Evolutionary conservation across 2,113 vertebrate genomes (phyloP).

Genomic region (Collichthys lucidus): DNA sequence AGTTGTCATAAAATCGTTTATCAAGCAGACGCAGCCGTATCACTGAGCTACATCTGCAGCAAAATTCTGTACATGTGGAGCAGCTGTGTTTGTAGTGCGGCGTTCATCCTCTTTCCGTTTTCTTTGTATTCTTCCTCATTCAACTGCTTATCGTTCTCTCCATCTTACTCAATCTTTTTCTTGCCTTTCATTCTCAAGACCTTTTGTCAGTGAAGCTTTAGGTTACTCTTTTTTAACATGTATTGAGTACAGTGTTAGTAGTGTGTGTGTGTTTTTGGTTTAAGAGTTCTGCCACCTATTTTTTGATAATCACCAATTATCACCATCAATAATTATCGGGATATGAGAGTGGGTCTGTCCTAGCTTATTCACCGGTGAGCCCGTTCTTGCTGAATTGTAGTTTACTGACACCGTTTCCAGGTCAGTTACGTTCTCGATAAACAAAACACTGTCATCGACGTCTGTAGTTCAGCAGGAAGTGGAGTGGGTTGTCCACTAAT

Average conservation of each 20-base stretch:
- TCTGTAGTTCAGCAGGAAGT: too few species aligned
- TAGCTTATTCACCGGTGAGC: too few species aligned
- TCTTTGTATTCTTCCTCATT: not conserved
- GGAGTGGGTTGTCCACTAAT: too few species aligned
- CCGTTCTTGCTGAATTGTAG: not conserved
- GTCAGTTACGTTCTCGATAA: too few species aligned
- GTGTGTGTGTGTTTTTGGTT: conserved; percentile 9
- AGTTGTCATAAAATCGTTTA: conserved; percentile 61
- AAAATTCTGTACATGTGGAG: conserved; percentile 11
- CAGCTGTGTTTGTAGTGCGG: not conserved
- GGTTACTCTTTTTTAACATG: not conserved
- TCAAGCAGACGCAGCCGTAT: conserved; percentile 60
- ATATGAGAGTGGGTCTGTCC: too few species aligned
- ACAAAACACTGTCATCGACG: too few species aligned
- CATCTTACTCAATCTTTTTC: not conserved
- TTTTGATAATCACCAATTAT: not conserved
- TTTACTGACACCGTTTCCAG: not conserved
- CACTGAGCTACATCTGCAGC: conserved; percentile 52
- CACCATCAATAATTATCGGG: too few species aligned
- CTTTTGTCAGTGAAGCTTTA: not conserved
- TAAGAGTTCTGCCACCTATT: not conserved
- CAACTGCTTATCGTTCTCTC: conserved; percentile 5
- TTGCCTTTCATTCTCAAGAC: conserved; percentile 4
- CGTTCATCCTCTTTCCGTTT: conserved; percentile 30
- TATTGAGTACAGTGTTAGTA: too few species aligned